phyloP scores from a whole-genome alignment of 1,140 invertebrate species.

The Neodiprion pinetum region DNA sequence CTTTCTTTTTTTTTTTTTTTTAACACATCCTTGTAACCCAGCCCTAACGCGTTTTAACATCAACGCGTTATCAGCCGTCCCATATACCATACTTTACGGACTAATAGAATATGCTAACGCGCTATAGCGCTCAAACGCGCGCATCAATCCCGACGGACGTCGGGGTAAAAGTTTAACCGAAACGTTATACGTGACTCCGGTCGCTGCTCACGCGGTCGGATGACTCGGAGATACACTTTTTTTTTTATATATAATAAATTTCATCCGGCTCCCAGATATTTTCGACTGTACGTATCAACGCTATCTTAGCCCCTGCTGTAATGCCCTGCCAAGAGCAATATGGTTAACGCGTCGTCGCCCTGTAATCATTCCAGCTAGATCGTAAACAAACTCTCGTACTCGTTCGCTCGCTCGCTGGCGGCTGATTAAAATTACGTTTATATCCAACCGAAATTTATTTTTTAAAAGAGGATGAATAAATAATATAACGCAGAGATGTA shows the following conservation, averaged over 20 bases:
- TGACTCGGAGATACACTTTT: too few relatives aligned
- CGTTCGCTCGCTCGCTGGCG: not conserved
- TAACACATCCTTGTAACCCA: not conserved
- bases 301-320: too few relatives aligned
- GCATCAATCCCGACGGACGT: not conserved
- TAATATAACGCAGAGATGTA: too few relatives aligned
- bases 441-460: not conserved
- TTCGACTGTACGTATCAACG: too few relatives aligned
- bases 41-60: not conserved
- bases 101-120: conserved; percentile 7
- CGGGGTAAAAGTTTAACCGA: conserved; percentile 1
- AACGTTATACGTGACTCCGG: not conserved
- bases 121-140: not conserved
- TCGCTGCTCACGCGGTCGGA: not conserved
- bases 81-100: not conserved
- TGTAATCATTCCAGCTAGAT: not conserved
- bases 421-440: not conserved
- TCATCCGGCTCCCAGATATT: too few relatives aligned
- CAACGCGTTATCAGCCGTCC: not conserved
- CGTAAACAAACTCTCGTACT: not conserved
- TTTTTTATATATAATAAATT: too few relatives aligned
- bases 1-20: not conserved
- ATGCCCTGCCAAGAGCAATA: not conserved
- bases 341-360: conserved; percentile 1
- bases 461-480: not conserved